phyloP scores from a whole-genome alignment of 2,888 invertebrate species.

The Dolomedes plantarius region DNA sequence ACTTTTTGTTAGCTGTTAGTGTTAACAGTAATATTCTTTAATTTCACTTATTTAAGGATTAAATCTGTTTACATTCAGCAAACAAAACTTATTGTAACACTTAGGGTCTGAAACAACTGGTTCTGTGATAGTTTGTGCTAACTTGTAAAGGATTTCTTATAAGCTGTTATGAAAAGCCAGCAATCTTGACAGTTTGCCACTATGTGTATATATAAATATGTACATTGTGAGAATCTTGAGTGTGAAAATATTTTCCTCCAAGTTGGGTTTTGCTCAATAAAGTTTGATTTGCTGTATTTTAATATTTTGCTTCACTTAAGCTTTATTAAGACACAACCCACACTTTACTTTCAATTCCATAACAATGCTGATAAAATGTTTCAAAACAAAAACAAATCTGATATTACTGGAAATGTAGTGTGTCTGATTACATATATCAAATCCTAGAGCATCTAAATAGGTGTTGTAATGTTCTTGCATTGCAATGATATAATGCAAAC shows the following conservation, averaged over 20 bases:
- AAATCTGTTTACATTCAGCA: conserved; percentile 1
- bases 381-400: too few species aligned
- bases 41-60: background rate
- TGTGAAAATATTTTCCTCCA: conserved; percentile 67
- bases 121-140: conserved; percentile 70
- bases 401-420: too few species aligned
- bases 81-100: background rate
- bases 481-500: too few species aligned
- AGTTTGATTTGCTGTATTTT: conserved; percentile 65
- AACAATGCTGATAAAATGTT: background rate
- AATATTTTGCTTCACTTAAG: background rate
- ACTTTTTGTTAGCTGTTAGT: conserved; percentile 8
- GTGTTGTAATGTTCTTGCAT: too few species aligned
- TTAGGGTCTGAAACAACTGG: conserved; percentile 47
- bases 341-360: background rate
- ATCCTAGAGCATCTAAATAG: too few species aligned
- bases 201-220: conserved; percentile 40
- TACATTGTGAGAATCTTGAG: conserved; percentile 38
- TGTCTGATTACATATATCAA: too few species aligned
- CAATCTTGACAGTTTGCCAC: conserved; percentile 28
- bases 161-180: conserved; percentile 39
- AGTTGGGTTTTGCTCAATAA: conserved; percentile 71
- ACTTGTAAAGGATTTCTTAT: conserved; percentile 49
- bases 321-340: background rate
- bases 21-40: conserved; percentile 3